Conservation (phyloP, 2,113 vertebrate species). For the Uria aalge region DNA sequence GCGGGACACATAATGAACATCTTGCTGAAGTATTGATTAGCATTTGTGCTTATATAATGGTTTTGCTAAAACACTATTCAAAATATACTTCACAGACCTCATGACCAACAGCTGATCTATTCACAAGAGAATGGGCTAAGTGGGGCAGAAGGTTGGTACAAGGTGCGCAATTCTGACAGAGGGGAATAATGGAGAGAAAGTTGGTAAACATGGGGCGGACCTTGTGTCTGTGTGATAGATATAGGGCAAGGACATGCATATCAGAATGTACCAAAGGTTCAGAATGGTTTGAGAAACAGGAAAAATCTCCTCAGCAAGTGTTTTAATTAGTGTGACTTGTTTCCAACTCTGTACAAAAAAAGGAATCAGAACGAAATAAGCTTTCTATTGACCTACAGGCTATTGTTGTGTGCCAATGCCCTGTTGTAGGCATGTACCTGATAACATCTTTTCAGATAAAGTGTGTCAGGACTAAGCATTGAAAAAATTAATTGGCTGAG, state of each 20-base stretch:
- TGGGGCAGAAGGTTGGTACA: background rate
- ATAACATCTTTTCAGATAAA: background rate
- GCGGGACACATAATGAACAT: background rate
- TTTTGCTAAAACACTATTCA: background rate
- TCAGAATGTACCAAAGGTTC: background rate
- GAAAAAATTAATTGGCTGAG: background rate
- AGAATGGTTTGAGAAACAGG: background rate
- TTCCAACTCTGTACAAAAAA: background rate
- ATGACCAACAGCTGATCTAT: background rate
- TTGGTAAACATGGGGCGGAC: rapidly evolving
- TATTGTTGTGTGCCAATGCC: background rate
- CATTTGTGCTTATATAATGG: background rate
- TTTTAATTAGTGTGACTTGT: background rate
- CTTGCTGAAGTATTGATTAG: background rate
- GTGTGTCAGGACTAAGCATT: background rate
- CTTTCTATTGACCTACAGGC: background rate
- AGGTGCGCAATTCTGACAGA: background rate
- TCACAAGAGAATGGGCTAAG: background rate
- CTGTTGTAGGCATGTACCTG: background rate
- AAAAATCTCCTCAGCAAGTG: background rate
- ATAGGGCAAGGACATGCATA: background rate
- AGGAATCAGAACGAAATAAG: background rate
- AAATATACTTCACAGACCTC: background rate
- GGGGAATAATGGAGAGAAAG: background rate
- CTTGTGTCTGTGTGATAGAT: background rate